Percentiles rank a stretch among this genome's conserved stretches.
Evolutionary conservation across 2,113 vertebrate species (phyloP).

Genomic region (Charadrius vociferus): DNA sequence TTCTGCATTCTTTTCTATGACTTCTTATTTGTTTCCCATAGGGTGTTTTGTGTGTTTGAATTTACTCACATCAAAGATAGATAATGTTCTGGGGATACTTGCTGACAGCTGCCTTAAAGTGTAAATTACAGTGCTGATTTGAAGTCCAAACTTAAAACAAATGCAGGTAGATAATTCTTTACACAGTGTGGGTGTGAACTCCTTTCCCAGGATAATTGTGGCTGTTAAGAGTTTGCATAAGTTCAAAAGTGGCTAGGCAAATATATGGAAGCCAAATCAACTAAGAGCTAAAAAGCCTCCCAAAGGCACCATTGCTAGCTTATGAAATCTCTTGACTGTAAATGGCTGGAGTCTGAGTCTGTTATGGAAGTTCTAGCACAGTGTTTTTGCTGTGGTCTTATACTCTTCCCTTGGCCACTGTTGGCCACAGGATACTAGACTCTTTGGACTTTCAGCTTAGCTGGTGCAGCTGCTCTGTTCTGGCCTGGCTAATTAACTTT

Average conservation of each 20-base stretch:
- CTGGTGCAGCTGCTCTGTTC: neutral
- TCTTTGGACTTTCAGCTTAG: neutral
- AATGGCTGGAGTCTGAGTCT: neutral
- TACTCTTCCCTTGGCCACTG: neutral
- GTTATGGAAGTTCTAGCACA: neutral
- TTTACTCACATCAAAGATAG: neutral
- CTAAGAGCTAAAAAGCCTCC: neutral
- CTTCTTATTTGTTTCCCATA: neutral
- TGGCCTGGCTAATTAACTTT: neutral
- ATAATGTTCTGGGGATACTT: neutral
- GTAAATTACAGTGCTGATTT: constrained; percentile 15
- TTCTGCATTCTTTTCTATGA: neutral
- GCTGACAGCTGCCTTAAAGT: neutral
- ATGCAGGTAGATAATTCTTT: neutral
- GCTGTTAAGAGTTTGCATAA: neutral
- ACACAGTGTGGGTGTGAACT: neutral
- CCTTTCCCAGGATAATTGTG: neutral
- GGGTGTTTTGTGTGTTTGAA: neutral
- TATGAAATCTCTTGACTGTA: neutral
- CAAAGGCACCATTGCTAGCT: neutral
- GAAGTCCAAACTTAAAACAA: neutral
- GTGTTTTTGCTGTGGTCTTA: neutral
- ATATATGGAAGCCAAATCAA: neutral
- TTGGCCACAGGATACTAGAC: neutral
- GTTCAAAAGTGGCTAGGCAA: neutral